Evolutionary conservation across 92 coral and sea anemone genomes (phyloP).

Genomic region (Siderastrea siderea): DNA sequence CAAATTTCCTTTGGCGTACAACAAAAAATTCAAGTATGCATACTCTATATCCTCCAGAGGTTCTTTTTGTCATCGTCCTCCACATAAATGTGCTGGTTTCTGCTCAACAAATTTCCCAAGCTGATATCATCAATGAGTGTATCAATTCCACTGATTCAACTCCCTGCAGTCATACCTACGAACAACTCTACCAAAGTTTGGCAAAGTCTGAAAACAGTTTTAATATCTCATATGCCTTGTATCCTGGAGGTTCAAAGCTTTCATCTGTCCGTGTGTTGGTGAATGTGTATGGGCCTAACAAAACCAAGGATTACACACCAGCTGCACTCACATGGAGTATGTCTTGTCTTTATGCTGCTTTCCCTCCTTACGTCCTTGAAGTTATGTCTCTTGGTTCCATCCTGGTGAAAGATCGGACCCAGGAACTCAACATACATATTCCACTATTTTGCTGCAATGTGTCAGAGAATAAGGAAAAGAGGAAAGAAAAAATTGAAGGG

Average conservation of each 20-base stretch:
- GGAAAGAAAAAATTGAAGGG: neutral
- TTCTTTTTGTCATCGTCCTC: no score
- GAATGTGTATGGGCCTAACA: slow-evolving; percentile 10
- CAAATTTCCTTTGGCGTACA: no score
- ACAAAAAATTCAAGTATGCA: no score
- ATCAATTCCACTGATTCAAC: neutral
- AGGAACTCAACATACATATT: neutral
- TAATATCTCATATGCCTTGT: slow-evolving; percentile 10
- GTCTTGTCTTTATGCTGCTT: neutral
- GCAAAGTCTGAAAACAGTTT: slow-evolving; percentile 14
- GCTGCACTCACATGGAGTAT: slow-evolving; percentile 11
- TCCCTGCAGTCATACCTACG: slow-evolving; percentile 1
- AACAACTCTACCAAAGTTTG: neutral
- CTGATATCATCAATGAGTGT: no score
- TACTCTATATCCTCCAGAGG: no score
- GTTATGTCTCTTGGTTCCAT: slow-evolving; percentile 19
- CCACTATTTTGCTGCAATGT: slow-evolving; percentile 25
- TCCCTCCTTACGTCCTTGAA: neutral
- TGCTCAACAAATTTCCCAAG: no score
- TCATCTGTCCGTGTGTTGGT: slow-evolving; percentile 16
- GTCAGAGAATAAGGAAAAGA: neutral
- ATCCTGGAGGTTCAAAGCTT: neutral
- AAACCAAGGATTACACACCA: neutral
- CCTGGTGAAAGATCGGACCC: neutral
- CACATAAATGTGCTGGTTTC: no score